Evolutionary conservation across 2,113 vertebrate species (phyloP).

Genomic region (Siniperca chuatsi): DNA sequence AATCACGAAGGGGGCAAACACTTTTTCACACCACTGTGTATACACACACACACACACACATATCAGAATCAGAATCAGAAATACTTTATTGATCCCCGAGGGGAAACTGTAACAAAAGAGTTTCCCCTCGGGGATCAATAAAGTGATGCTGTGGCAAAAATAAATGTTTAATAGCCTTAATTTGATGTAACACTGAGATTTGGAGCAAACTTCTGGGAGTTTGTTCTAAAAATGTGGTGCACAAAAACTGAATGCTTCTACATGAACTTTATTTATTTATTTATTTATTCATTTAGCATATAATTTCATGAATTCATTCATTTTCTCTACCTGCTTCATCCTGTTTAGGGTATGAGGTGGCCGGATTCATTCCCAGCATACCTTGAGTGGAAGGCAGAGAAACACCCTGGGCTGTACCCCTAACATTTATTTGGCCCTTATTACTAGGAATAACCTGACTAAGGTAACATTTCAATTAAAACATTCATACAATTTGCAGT

Average conservation of each 20-base stretch:
- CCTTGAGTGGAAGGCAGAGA: neutral
- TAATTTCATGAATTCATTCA: neutral
- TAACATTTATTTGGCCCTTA: neutral
- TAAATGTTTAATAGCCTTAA: neutral
- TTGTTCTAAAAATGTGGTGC: neutral
- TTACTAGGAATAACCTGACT: neutral
- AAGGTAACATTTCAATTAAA: constrained; percentile 6
- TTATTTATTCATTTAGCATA: constrained; percentile 1
- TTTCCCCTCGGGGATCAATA: no score
- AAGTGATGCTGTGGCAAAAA: neutral
- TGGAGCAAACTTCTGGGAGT: no score
- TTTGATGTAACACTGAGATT: no score
- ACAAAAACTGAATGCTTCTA: neutral
- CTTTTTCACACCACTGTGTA: no score
- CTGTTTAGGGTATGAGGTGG: neutral
- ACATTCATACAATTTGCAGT: neutral
- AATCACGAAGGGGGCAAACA: no score
- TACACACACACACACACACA: no score
- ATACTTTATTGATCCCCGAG: no score
- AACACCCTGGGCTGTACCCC: neutral
- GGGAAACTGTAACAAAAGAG: no score
- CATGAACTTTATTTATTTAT: neutral
- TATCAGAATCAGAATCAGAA: no score
- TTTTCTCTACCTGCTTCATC: neutral
- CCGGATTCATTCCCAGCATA: neutral